A percentile compares a stretch with the other conserved stretches of the same genome.
These are phyloP conservation scores for Neosilurus hyrtlii DNA, from an alignment of 2,797 vertebrate genomes.

Conservation along the genomic window DNA sequence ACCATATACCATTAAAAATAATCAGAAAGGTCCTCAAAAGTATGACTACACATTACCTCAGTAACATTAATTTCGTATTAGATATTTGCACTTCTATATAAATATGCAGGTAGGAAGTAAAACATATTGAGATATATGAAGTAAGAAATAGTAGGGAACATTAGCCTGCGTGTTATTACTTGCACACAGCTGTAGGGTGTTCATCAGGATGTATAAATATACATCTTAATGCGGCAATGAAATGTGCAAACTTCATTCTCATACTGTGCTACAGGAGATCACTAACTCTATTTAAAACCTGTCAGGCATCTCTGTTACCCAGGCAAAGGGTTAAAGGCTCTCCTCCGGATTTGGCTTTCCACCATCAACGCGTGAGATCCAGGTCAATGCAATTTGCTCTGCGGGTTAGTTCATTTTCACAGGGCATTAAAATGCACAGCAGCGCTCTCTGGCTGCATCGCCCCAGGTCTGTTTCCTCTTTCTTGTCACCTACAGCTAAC, in stretches of 20 bases:
- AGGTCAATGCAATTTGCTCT: constrained; percentile 64
- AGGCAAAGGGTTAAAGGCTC: constrained; percentile 55
- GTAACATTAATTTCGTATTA: neutral
- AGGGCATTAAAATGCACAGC: constrained; percentile 57
- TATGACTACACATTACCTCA: neutral
- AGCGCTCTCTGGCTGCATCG: constrained; percentile 43
- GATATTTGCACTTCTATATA: neutral
- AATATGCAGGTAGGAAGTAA: neutral
- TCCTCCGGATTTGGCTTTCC: constrained; percentile 51
- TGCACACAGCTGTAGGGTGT: constrained; percentile 3
- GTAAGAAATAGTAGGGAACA: neutral
- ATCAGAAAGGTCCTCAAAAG: neutral
- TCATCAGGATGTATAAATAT: constrained; percentile 5
- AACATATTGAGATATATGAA: neutral
- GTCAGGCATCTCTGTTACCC: constrained; percentile 49
- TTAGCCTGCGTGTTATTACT: neutral
- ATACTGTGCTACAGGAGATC: constrained; percentile 12
- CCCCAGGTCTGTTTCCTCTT: constrained; percentile 59
- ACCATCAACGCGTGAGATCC: constrained; percentile 53
- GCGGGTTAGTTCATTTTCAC: constrained; percentile 60
- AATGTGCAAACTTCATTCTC: constrained; percentile 10
- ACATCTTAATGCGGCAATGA: neutral
- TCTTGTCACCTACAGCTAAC: constrained; percentile 60
- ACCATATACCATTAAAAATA: neutral
- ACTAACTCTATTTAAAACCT: constrained; percentile 51